Conservation (phyloP, 2,113 vertebrate species). For the Engraulis encrasicolus region DNA sequence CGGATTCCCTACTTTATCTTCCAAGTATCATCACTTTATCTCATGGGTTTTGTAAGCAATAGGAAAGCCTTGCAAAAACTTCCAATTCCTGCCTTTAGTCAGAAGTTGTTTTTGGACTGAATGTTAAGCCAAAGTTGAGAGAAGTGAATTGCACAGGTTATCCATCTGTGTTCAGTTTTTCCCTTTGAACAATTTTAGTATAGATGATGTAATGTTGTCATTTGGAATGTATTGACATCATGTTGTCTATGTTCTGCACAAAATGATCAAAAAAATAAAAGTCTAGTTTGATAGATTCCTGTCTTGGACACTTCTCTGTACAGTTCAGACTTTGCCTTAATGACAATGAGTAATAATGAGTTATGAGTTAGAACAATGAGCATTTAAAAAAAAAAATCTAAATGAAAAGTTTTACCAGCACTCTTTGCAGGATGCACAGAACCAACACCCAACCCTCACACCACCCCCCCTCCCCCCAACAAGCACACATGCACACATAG, state of each 20-base stretch:
- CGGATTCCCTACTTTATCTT: neutral
- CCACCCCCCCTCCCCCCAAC: conserved; percentile 39
- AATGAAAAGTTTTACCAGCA: neutral
- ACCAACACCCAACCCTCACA: neutral
- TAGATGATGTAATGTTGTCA: conserved; percentile 24
- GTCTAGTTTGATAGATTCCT: conserved; percentile 72
- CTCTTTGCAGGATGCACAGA: neutral
- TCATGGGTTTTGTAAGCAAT: neutral
- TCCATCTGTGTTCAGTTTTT: neutral
- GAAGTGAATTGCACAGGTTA: conserved; percentile 40
- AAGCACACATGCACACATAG: too few relatives aligned
- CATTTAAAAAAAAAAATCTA: neutral
- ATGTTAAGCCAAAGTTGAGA: conserved; percentile 75
- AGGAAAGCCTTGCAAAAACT: neutral
- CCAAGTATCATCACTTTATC: neutral
- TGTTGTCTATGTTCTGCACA: conserved; percentile 51
- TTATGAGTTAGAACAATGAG: neutral
- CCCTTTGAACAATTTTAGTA: neutral
- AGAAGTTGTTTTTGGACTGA: conserved; percentile 54
- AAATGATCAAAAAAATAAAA: conserved; percentile 69
- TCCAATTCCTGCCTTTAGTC: neutral
- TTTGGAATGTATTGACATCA: conserved; percentile 47
- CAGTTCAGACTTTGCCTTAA: conserved; percentile 39
- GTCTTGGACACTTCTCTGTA: conserved; percentile 28
- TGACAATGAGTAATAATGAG: too few relatives aligned